These are phyloP conservation scores for Aix galericulata DNA, from an alignment of 2,113 vertebrate genomes.

Conservation along the genomic window DNA sequence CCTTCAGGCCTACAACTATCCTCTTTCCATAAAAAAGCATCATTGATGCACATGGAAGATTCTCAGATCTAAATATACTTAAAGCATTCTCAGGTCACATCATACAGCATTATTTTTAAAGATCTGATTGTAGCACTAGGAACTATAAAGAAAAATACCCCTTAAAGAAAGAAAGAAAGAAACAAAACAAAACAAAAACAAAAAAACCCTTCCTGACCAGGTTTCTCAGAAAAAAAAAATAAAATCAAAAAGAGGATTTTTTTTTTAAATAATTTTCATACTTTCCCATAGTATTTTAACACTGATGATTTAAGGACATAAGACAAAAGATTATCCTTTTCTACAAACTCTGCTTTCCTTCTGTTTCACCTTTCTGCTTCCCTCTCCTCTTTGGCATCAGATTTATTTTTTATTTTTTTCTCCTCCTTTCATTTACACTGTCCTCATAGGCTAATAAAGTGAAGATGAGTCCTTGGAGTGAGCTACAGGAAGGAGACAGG, in stretches of 20 bases:
- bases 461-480: not conserved
- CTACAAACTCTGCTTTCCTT: not conserved
- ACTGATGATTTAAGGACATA: not conserved
- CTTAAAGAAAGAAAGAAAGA: not conserved
- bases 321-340: not conserved
- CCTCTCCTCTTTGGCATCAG: not conserved
- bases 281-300: not conserved
- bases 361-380: not conserved
- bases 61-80: not conserved
- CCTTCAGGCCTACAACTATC: not conserved
- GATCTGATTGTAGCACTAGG: not conserved
- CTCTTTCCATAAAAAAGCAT: not conserved
- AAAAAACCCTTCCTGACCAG: not conserved
- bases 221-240: not conserved
- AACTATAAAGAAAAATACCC: not conserved
- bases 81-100: not conserved
- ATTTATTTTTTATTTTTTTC: not conserved
- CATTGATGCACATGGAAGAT: not conserved
- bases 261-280: not conserved
- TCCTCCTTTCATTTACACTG: not conserved
- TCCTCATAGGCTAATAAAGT: not conserved
- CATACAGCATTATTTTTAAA: not conserved
- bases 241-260: not conserved
- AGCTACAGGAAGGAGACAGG: not conserved
- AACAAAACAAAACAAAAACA: not conserved